Evolutionary conservation across 2,888 invertebrate species (phyloP).

Genomic region (Tricholauxania praeusta): DNA sequence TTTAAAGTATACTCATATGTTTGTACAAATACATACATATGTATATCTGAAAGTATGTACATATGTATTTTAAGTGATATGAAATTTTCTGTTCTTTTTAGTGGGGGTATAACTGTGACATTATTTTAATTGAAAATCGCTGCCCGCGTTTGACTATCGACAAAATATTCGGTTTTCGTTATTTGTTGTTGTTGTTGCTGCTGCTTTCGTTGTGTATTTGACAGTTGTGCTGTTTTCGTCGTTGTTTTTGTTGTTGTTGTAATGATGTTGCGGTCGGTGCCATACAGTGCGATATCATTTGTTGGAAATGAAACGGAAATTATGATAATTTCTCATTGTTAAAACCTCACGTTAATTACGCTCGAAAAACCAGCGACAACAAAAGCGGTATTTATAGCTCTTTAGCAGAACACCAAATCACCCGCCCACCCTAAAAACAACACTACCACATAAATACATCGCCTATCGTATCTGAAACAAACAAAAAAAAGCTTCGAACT

Average conservation of each 20-base stretch:
- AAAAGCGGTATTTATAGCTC: constrained; percentile 17
- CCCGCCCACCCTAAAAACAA: not conserved
- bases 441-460: not conserved
- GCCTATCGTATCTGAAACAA: not conserved
- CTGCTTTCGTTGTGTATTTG: constrained; percentile 44
- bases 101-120: not conserved
- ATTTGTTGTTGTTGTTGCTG: constrained; percentile 27
- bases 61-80: no score
- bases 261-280: constrained; percentile 44
- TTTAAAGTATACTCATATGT: no score
- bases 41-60: no score
- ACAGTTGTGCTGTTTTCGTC: constrained; percentile 41
- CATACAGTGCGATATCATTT: constrained; percentile 46
- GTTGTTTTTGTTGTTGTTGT: constrained; percentile 31
- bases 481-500: not conserved
- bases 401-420: constrained; percentile 23
- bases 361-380: constrained; percentile 27
- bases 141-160: constrained; percentile 22
- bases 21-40: no score
- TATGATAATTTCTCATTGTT: constrained; percentile 49
- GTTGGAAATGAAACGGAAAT: constrained; percentile 47
- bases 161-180: constrained; percentile 23
- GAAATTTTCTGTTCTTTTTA: not conserved
- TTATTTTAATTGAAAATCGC: constrained; percentile 26
- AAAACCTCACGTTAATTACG: constrained; percentile 47